Evolutionary conservation across 2,113 vertebrate species (phyloP).

Genomic region (Actenoides hombroni): DNA sequence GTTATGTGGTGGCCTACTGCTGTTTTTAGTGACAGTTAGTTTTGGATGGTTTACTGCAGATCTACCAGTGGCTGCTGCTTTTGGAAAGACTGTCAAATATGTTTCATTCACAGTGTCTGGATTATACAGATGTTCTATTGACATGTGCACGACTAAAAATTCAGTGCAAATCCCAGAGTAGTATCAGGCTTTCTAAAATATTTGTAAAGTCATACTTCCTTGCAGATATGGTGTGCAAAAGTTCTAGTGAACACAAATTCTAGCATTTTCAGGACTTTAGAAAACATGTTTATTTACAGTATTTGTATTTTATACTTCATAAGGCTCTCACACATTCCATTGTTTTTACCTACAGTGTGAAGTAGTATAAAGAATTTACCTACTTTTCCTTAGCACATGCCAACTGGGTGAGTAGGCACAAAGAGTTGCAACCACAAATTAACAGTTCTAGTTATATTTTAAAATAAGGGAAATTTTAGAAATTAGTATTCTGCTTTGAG

Average conservation of each 20-base stretch:
- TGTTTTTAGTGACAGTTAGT: slow-evolving; percentile 61
- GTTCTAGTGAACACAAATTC: not conserved
- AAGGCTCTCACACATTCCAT: not conserved
- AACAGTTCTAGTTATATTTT: not conserved
- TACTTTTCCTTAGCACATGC: not conserved
- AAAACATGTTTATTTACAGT: not conserved
- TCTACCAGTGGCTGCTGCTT: slow-evolving; percentile 42
- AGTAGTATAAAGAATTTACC: not conserved
- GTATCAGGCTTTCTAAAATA: not conserved
- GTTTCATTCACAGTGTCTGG: slow-evolving; percentile 31
- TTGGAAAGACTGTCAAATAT: slow-evolving; percentile 51
- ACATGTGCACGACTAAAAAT: slow-evolving; percentile 11
- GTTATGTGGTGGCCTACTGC: slow-evolving; percentile 56
- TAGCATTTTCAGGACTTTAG: not conserved
- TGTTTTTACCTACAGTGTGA: not conserved
- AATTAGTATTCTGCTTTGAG: not conserved
- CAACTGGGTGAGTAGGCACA: not conserved
- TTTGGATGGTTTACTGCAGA: slow-evolving; percentile 57
- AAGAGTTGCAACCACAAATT: not conserved
- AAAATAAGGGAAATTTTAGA: not conserved
- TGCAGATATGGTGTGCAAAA: not conserved
- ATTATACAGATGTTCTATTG: slow-evolving; percentile 18
- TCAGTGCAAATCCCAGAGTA: not conserved
- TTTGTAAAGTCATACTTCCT: not conserved
- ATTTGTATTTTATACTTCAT: not conserved